Evolutionary conservation across 2,888 invertebrate genomes (phyloP).

Genomic region (Drosophila koepferae): DNA sequence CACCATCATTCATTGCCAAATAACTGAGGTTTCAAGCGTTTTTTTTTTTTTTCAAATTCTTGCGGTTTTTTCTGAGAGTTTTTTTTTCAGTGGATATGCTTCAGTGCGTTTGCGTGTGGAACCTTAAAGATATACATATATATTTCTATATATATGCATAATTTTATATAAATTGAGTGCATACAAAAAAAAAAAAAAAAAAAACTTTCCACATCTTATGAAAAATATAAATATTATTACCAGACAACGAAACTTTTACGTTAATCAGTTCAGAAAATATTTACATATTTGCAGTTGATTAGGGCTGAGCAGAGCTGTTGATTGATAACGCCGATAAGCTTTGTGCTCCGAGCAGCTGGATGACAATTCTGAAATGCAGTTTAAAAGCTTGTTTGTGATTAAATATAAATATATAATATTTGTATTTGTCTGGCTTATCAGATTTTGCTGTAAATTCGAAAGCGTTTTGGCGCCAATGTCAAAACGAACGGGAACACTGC

Average conservation of each 20-base stretch:
- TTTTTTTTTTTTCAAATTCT: slow-evolving; percentile 38
- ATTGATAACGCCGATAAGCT: slow-evolving; percentile 4
- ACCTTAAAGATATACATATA: slow-evolving; percentile 11
- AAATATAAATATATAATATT: neutral
- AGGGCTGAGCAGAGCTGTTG: slow-evolving; percentile 5
- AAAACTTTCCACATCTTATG: slow-evolving; percentile 55
- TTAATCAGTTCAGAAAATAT: slow-evolving; percentile 70
- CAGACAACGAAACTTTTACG: slow-evolving; percentile 26
- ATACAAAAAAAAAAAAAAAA: slow-evolving; percentile 22
- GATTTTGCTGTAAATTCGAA: slow-evolving; percentile 49
- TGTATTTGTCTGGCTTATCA: slow-evolving; percentile 51
- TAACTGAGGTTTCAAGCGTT: slow-evolving; percentile 51
- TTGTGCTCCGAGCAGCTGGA: neutral
- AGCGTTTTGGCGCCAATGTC: slow-evolving; percentile 69
- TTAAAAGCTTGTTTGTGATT: slow-evolving; percentile 41
- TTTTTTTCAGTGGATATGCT: slow-evolving; percentile 31
- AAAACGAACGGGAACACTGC: slow-evolving; percentile 3
- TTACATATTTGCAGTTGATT: slow-evolving; percentile 53
- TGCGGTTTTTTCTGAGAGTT: slow-evolving; percentile 37
- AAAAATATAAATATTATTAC: slow-evolving; percentile 10
- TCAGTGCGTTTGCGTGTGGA: slow-evolving; percentile 59
- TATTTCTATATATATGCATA: neutral
- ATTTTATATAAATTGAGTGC: slow-evolving; percentile 24
- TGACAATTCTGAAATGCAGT: slow-evolving; percentile 44
- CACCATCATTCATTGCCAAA: slow-evolving; percentile 68